Evolutionary conservation across 2,797 vertebrate genomes (phyloP).

Genomic region (Champsocephalus esox): DNA sequence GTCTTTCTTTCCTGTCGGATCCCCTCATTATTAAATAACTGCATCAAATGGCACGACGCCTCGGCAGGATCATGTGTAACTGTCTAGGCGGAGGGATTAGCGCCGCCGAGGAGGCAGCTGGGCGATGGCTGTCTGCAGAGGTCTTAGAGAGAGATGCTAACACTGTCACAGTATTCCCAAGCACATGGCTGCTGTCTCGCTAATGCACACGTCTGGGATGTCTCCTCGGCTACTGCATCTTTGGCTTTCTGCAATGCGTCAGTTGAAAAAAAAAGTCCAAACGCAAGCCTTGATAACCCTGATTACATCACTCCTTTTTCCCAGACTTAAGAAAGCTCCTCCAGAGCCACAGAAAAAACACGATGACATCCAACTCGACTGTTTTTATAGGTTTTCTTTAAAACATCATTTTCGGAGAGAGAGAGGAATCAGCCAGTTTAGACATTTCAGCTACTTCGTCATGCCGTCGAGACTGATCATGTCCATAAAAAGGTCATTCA

Average conservation of each 20-base stretch:
- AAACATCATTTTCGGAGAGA: neutral
- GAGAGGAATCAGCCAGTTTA: neutral
- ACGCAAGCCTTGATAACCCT: neutral
- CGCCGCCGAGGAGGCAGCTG: slow-evolving; percentile 48
- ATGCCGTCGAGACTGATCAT: too few relatives aligned
- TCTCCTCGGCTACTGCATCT: slow-evolving; percentile 3
- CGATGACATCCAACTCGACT: neutral
- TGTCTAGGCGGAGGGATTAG: slow-evolving; percentile 60
- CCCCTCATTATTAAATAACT: slow-evolving; percentile 58
- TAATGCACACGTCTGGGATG: neutral
- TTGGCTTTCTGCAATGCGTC: neutral
- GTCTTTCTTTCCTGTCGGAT: slow-evolving; percentile 47
- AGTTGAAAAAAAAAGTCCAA: neutral
- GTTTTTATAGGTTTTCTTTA: neutral
- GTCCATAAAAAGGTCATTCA: neutral
- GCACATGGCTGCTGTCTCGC: slow-evolving; percentile 23
- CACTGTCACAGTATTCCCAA: slow-evolving; percentile 31
- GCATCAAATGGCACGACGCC: slow-evolving; percentile 49
- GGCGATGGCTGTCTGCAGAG: slow-evolving; percentile 44
- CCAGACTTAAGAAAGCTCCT: neutral
- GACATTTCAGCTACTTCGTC: neutral
- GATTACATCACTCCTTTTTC: neutral
- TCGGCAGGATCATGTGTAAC: slow-evolving; percentile 51
- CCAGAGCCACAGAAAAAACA: neutral
- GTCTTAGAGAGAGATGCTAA: slow-evolving; percentile 28